A percentile compares a stretch with the other conserved stretches of the same genome.
Evolutionary conservation across 2,113 vertebrate species (phyloP).

Genomic region (Sarotherodon lohbergeri): DNA sequence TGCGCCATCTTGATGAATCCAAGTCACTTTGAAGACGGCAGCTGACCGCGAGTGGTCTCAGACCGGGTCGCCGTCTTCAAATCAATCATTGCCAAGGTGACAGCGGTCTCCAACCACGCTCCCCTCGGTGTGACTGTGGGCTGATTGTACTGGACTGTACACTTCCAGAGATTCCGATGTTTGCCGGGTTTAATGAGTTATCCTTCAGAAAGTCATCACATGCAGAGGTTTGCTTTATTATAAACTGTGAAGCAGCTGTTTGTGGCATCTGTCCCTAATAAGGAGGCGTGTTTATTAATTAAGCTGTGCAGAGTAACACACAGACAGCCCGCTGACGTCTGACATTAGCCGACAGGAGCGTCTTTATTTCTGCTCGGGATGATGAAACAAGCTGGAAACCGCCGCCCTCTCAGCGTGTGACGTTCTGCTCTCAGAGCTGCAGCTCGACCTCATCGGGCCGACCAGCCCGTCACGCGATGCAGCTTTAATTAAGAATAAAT

Average conservation of each 20-base stretch:
- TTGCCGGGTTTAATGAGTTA: background rate
- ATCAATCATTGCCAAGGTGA: accelerated
- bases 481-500: background rate
- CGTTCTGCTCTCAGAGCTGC: background rate
- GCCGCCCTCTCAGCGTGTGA: background rate
- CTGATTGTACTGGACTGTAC: background rate
- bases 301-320: background rate
- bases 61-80: background rate
- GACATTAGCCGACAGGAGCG: background rate
- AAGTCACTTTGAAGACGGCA: background rate
- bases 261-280: background rate
- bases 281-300: background rate
- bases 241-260: background rate
- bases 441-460: background rate
- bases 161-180: background rate
- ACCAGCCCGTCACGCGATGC: background rate
- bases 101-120: background rate
- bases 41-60: background rate
- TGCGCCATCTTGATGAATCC: background rate
- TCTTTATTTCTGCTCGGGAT: background rate
- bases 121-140: accelerated
- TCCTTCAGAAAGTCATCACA: background rate
- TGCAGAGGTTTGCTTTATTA: background rate
- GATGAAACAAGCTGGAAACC: background rate
- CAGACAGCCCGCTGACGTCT: background rate